Percentiles rank a stretch among this genome's conserved stretches.
phyloP scores from a whole-genome alignment of 2,113 vertebrate species.

The Panthera tigris region DNA sequence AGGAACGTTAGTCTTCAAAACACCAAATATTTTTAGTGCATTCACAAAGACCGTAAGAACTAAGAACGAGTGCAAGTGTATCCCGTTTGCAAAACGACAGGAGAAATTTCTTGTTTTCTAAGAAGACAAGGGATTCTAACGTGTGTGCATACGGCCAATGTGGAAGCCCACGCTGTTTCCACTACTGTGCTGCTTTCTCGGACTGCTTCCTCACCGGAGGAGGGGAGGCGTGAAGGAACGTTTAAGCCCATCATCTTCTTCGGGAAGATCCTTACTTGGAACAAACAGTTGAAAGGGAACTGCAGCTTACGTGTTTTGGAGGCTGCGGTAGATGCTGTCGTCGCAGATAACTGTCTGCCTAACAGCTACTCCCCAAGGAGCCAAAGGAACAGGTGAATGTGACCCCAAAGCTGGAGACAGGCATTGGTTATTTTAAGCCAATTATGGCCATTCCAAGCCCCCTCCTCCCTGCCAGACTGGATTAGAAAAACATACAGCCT shows the following conservation, averaged over 20 bases:
- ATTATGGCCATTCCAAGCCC: background rate
- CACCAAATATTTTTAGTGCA: background rate
- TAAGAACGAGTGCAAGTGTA: background rate
- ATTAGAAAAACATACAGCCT: background rate
- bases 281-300: background rate
- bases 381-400: background rate
- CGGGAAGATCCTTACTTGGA: background rate
- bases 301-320: background rate
- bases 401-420: background rate
- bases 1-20: background rate
- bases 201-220: background rate
- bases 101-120: background rate
- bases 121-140: background rate
- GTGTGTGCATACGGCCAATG: rapidly evolving
- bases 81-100: background rate
- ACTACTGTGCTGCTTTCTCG: background rate
- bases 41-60: background rate
- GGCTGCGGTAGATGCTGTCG: background rate
- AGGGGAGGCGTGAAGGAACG: rapidly evolving
- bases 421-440: background rate
- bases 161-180: background rate
- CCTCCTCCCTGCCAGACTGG: background rate
- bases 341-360: background rate
- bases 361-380: background rate
- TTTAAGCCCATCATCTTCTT: background rate